These are phyloP conservation scores for Vimba vimba DNA, from an alignment of 2,113 vertebrate genomes.

Conservation along the genomic window DNA sequence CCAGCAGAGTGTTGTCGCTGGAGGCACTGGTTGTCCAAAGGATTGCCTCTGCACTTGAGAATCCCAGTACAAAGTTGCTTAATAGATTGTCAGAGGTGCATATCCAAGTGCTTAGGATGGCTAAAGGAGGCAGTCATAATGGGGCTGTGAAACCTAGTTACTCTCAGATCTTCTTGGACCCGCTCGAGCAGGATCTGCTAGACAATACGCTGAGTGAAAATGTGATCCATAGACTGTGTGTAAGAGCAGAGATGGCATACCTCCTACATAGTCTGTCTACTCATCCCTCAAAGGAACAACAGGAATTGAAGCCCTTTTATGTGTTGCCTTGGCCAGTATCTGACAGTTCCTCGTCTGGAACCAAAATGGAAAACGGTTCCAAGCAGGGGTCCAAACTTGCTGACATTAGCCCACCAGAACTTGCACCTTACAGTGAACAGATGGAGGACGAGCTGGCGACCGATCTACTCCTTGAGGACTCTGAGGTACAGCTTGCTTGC, in stretches of 20 bases:
- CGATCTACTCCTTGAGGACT: slow-evolving; percentile 14
- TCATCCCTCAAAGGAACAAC: slow-evolving; percentile 72
- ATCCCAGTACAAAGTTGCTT: slow-evolving; percentile 39
- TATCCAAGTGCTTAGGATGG: slow-evolving; percentile 10
- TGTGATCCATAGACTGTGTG: slow-evolving; percentile 64
- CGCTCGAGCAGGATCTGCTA: slow-evolving; percentile 14
- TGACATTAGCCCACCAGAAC: slow-evolving; percentile 66
- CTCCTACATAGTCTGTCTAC: slow-evolving; percentile 78
- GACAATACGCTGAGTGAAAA: slow-evolving; percentile 43
- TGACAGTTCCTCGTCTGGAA: slow-evolving; percentile 68
- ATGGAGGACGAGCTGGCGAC: slow-evolving; percentile 25
- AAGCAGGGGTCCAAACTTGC: slow-evolving; percentile 60
- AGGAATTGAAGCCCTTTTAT: slow-evolving; percentile 60
- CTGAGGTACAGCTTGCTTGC: slow-evolving; percentile 54
- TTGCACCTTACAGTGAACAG: slow-evolving; percentile 63
- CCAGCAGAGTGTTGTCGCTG: slow-evolving; percentile 31
- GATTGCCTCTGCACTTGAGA: slow-evolving; percentile 46
- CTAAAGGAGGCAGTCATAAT: slow-evolving; percentile 1
- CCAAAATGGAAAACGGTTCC: slow-evolving; percentile 66
- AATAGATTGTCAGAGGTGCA: slow-evolving; percentile 41
- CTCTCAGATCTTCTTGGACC: slow-evolving; percentile 16
- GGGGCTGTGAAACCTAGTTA: neutral
- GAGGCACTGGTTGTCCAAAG: slow-evolving; percentile 42
- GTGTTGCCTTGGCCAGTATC: slow-evolving; percentile 72
- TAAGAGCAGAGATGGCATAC: slow-evolving; percentile 86